Conservation (phyloP, 2,888 invertebrate genomes). For the Apantesis nais region DNA sequence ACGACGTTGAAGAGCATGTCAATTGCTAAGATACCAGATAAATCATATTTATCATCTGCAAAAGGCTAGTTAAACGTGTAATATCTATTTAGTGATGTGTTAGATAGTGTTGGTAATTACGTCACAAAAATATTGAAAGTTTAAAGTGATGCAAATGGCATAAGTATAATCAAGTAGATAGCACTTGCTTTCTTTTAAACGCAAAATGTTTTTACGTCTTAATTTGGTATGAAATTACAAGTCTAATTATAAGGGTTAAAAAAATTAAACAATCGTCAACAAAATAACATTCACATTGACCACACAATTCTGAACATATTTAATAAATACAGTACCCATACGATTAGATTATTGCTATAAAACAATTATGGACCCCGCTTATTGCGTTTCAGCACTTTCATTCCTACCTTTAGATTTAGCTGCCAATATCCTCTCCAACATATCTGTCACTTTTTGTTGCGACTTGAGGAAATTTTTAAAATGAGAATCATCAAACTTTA, state of each 20-base stretch:
- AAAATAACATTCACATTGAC: not conserved
- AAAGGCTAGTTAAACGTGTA: not conserved
- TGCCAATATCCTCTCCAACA: constrained; percentile 69
- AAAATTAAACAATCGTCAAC: not conserved
- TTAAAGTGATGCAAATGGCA: not conserved
- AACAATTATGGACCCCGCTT: not conserved
- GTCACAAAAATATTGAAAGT: not conserved
- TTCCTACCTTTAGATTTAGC: constrained; percentile 54
- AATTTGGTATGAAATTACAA: not conserved
- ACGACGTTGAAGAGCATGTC: not conserved
- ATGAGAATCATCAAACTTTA: constrained; percentile 63
- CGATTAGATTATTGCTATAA: not conserved
- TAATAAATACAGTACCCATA: not conserved
- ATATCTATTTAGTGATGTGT: not conserved
- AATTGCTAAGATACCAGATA: not conserved
- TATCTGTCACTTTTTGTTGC: constrained; percentile 76
- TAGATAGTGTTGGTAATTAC: no score
- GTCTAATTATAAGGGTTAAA: not conserved
- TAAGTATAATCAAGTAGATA: not conserved
- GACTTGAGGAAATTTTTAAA: constrained; percentile 71
- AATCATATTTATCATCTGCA: no score
- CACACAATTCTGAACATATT: not conserved
- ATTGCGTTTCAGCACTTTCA: constrained; percentile 55
- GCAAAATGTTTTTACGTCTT: not conserved
- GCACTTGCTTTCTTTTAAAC: not conserved